These are phyloP conservation scores for Thinocorus orbignyianus DNA, from an alignment of 2,113 vertebrate genomes.

Conservation along the genomic window DNA sequence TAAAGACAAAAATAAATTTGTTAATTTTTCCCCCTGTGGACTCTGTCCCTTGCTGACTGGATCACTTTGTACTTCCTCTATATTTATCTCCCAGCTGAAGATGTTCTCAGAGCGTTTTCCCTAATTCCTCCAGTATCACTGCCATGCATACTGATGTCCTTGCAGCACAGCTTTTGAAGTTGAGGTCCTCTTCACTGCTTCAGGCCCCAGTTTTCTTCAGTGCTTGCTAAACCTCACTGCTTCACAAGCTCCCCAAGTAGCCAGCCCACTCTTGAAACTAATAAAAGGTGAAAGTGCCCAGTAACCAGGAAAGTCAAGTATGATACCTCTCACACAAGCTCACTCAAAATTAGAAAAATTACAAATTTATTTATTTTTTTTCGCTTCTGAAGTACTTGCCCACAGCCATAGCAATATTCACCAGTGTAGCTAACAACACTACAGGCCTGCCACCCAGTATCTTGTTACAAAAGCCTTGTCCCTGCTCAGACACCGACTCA, in stretches of 20 bases:
- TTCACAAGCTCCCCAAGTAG: not conserved
- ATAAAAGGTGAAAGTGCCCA: not conserved
- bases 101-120: not conserved
- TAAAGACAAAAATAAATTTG: constrained; percentile 12
- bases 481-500: not conserved
- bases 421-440: not conserved
- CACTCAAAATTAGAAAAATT: not conserved
- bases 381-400: not conserved
- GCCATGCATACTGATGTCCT: not conserved
- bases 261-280: not conserved
- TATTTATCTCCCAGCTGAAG: constrained; percentile 20
- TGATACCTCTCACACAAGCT: not conserved
- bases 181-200: not conserved
- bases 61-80: constrained; percentile 30
- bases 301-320: not conserved
- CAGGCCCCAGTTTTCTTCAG: not conserved
- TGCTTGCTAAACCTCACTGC: not conserved
- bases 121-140: not conserved
- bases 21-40: constrained; percentile 15
- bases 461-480: not conserved
- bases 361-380: not conserved
- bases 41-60: not conserved
- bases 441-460: not conserved
- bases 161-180: not conserved
- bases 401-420: not conserved